phyloP scores from a whole-genome alignment of 2,113 vertebrate species.

The Microtus richardsoni region DNA sequence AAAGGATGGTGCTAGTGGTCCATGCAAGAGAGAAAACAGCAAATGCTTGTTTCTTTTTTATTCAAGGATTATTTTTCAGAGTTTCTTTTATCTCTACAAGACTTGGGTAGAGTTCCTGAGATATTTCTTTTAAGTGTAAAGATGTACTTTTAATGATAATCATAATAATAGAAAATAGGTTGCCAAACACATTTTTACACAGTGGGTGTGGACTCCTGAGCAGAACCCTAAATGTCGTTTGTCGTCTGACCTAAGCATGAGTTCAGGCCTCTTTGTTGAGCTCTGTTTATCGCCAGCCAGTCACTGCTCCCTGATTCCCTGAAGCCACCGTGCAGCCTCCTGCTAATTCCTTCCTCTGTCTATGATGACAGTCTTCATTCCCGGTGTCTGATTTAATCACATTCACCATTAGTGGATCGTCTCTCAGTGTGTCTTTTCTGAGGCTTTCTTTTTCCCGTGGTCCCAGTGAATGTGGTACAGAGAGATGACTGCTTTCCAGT shows the following conservation, averaged over 20 bases:
- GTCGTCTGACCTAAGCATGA: background rate
- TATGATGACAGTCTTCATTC: background rate
- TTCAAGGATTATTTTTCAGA: background rate
- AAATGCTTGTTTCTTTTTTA: background rate
- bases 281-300: background rate
- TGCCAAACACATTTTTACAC: background rate
- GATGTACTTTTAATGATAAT: background rate
- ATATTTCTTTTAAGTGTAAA: background rate
- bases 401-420: background rate
- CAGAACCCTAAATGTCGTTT: background rate
- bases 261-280: background rate
- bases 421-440: background rate
- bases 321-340: background rate
- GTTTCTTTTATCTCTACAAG: background rate
- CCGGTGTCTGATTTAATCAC: background rate
- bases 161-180: background rate
- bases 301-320: background rate
- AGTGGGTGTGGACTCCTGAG: background rate
- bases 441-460: background rate
- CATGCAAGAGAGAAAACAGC: background rate
- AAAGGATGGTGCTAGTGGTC: background rate
- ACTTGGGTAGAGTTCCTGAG: background rate
- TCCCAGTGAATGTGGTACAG: background rate
- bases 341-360: background rate
- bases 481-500: background rate